Base-by-base conservation (phyloP, 2,113 vertebrate species). In the Rhizomys pruinosus region DNA sequence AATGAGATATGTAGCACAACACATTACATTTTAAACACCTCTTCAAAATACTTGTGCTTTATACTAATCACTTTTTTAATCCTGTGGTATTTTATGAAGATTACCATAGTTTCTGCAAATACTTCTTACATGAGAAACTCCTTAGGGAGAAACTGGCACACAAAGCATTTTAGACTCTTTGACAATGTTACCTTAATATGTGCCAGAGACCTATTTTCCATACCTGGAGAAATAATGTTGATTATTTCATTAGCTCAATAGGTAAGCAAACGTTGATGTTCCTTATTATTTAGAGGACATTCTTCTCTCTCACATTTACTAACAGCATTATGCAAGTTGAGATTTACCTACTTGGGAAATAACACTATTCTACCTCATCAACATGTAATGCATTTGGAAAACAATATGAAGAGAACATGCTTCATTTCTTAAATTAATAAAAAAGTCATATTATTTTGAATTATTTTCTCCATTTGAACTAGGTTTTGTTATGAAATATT, bases 21-120 rank as follows among this genome's bases (percentile, higher is more conserved):
- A 82, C 47, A 68, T 80, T 37, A 71, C 17, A 68, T 89, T 89
- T 72, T 34, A 86, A 95, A 86, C n/a, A 8, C 61, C 39, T 71
- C 3, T 20, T 27, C 72, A 81, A 47, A 81, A 34, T 34, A 71
- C 23, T 19, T 55, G 0, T n/a, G 44, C 47, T 74, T 88, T 73
- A 44, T 66, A 25, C 29, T 47, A 12, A 39, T 59, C 2, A 25
- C 84, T 92, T 90, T 91, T 94, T 16, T 91, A 61, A 79, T 74
- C 47, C 5, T 64, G 5, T 63, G 44, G 11, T n/a, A 27, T 80
- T 86, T 87, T 52, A 87, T 76, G 55, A 84, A 23, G 25, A 71
- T 96, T 89, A 47, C 0, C 37, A 77, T 89, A 47, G 19, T 69
- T 88, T 91, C 59, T 85, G 11, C 39, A 81, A 94, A 85, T 73